phyloP scores from a whole-genome alignment of 2,797 vertebrate genomes.

The Anolis apletophallus region DNA sequence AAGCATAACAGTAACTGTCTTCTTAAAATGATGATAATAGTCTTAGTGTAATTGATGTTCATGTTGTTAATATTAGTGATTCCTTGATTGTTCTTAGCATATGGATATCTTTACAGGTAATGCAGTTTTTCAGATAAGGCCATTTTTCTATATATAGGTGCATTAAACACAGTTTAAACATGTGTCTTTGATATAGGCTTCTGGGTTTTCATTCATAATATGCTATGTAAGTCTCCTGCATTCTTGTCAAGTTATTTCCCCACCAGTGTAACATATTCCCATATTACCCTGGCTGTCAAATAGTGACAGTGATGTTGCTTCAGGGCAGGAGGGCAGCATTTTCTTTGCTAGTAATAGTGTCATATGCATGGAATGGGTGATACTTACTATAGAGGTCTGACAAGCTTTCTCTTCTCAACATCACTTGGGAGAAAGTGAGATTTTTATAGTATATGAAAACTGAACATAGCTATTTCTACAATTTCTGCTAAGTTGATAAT shows the following conservation, averaged over 20 bases:
- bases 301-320: slow-evolving; percentile 62
- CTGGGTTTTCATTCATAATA: slow-evolving; percentile 57
- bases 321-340: slow-evolving; percentile 61
- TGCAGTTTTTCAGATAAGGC: slow-evolving; percentile 48
- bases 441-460: slow-evolving; percentile 54
- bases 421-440: slow-evolving; percentile 19
- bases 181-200: neutral
- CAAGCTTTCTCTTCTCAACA: slow-evolving; percentile 69
- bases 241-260: slow-evolving; percentile 54
- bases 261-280: slow-evolving; percentile 51
- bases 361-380: slow-evolving; percentile 69
- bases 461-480: slow-evolving; percentile 50
- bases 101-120: neutral
- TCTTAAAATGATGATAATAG: neutral
- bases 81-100: slow-evolving; percentile 33
- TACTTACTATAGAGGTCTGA: slow-evolving; percentile 65
- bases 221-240: slow-evolving; percentile 48
- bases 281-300: slow-evolving; percentile 72
- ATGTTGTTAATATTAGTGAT: slow-evolving; percentile 31
- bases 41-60: slow-evolving; percentile 17
- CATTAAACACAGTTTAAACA: slow-evolving; percentile 53
- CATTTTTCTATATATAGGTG: slow-evolving; percentile 34
- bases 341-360: slow-evolving; percentile 69
- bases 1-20: neutral
- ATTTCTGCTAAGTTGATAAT: slow-evolving; percentile 31